Evolutionary conservation across 53 echinoderm and acorn worm genomes (phyloP), one percentile per base, ranked within the genome.

Genomic region (Holothuria leucospilota): DNA sequence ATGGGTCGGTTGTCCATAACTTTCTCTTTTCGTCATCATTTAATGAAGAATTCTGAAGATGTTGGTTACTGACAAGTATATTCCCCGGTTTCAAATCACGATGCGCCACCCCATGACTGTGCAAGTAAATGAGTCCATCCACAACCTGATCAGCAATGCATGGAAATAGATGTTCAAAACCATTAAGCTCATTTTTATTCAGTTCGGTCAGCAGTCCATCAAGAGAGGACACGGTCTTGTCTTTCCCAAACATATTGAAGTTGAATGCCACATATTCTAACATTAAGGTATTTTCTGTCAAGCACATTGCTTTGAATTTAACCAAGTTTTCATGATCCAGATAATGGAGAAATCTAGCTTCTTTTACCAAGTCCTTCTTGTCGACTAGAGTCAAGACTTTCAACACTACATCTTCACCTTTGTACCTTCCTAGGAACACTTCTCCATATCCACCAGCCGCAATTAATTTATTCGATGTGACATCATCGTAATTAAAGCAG

Each of bases 191-290:
- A 51, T 14, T 52, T 77, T 77, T 77, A 10, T 77, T 56, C 2
- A 77, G 51, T 51, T 52, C 51, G 0, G 0, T 49, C 77, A 77
- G 46, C 0, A 77, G 56, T 11, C 23, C 51, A n/a, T 56, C 58
- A 0, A 77, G 77, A 1, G 53, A 77, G 0, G 77, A 77, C 6
- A 77, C 77, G 25, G 51, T 0, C 24, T 52, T 52, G 1, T 24
- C 6, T 51, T 77, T 51, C 0, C 77, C 77, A 3, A 77, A 77
- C 8, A 56, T 13, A 51, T 51, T 51, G 27, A 77, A 56, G 25
- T 77, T 51, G 26, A 75, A 75, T n/a, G n/a, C 49, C 9, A 75
- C 75, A 75, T 75, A 75, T 20, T 75, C 75, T 24, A 75, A 13
- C 75, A 75, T 69, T 34, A 69, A 34, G 0, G 69, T 38, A 34